Conservation (phyloP, 2,113 vertebrate species). For the Hemibagrus wyckioides region DNA sequence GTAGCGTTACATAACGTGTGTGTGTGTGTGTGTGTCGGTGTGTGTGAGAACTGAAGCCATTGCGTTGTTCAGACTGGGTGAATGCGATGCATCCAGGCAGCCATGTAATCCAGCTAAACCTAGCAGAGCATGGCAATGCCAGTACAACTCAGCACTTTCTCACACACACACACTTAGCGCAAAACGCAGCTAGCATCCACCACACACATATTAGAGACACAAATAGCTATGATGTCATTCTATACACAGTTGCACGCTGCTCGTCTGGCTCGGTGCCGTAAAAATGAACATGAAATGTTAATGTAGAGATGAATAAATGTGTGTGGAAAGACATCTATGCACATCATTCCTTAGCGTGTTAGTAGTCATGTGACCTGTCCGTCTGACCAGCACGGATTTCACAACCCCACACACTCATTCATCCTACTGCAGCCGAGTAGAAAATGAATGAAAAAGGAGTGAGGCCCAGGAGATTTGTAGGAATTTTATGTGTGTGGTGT, state of each 20-base stretch:
- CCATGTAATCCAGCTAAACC: conserved; percentile 67
- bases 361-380: not conserved
- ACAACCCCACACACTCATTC: not conserved
- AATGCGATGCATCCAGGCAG: conserved; percentile 68
- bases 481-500: not conserved
- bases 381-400: not conserved
- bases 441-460: not conserved
- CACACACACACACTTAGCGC: not conserved
- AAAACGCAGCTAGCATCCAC: not conserved
- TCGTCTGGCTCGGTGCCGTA: not conserved
- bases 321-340: no score
- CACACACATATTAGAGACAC: conserved; percentile 50
- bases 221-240: not conserved
- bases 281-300: not conserved
- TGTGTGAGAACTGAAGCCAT: conserved; percentile 24
- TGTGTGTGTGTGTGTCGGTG: conserved; percentile 1
- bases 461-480: not conserved
- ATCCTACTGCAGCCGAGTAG: not conserved
- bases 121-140: conserved; percentile 43
- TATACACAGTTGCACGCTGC: not conserved
- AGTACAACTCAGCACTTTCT: conserved; percentile 61
- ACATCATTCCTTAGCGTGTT: not conserved
- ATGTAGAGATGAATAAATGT: no score
- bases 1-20: conserved; percentile 18
- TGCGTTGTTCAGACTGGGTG: conserved; percentile 59